A percentile compares a stretch with the other conserved stretches of the same genome.
Conservation (phyloP, 2,888 invertebrate genomes). For the Clivina fossor region DNA sequence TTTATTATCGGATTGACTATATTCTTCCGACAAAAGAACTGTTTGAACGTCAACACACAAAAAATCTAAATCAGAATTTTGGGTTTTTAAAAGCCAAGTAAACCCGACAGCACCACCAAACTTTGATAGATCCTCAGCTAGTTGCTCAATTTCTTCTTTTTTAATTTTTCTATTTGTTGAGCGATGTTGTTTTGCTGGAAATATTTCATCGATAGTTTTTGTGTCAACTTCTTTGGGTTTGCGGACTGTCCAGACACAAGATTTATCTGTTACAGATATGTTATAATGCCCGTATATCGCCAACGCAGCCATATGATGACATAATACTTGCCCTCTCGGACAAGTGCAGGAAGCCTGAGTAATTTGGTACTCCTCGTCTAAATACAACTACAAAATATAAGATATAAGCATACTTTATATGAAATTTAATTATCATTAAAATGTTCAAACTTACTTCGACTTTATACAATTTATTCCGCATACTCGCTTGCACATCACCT, state of each 20-base stretch:
- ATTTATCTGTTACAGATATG: slow-evolving; percentile 8
- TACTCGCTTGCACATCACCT: slow-evolving; percentile 3
- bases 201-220: slow-evolving; percentile 8
- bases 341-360: slow-evolving; percentile 2
- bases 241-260: neutral
- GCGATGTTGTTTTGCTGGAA: slow-evolving; percentile 6
- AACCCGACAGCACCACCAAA: slow-evolving; percentile 8
- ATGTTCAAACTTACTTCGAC: slow-evolving; percentile 6
- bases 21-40: slow-evolving; percentile 3
- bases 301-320: slow-evolving; percentile 16
- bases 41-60: neutral
- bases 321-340: slow-evolving; percentile 10
- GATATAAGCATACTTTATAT: slow-evolving; percentile 4
- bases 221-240: neutral
- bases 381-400: slow-evolving; percentile 3
- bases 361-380: neutral
- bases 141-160: neutral
- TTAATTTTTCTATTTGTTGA: slow-evolving; percentile 5
- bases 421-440: slow-evolving; percentile 1
- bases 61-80: neutral
- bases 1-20: no score
- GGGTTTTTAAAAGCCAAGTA: slow-evolving; percentile 1
- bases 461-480: slow-evolving; percentile 5
- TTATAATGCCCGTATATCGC: slow-evolving; percentile 10
- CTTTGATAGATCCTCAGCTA: slow-evolving; percentile 5